Base-by-base conservation (phyloP, 2,113 vertebrate genomes). In the Ranitomeya variabilis region DNA sequence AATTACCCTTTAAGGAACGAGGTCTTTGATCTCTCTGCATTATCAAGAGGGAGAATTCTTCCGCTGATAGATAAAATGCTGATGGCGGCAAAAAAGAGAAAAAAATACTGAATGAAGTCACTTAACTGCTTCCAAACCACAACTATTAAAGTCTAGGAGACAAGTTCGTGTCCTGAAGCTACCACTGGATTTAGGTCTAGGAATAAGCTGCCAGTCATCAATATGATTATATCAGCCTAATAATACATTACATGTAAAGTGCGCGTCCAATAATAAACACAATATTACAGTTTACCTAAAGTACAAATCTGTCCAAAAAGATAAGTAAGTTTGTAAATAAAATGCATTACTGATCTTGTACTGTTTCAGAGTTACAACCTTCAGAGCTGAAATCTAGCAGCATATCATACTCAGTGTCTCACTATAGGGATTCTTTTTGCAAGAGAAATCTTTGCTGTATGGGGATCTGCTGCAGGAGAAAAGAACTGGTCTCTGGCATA, bases 1-100 rank as follows among this genome's bases (percentile, higher is more conserved):
- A 89, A 89, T 89, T 84, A 84, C 37, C 51, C 81, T 89, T 84
- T 84, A 60, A 84, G 55, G 86, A 83, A 21, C 13, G n/a, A 26
- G 16, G 19, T 18, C 87, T 89, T 89, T 89, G 87, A 89, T 89
- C 71, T 69, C 12, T 52, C 80, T 23, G 19, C n/a, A 13, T 84
- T 89, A 78, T 67, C 59, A 45, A 37, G 31, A 83, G 73, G 67
- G 31, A 64, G 55, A 37, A 82, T 23, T 87, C 55, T 71, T 45
- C 67, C 6, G 64, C 59, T 55, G 59, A 76, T 88, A 88, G 74
- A 78, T 67, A 83, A 66, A 62, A 83, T 81, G 54, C 54, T 82
- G 80, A 82, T 74, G 79, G 26, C 54, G 1, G 79, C 54, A 71
- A 16, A n/a, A 87, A 7, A 14, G 54, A 62, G 1, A 45, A 45